Evolutionary conservation across 2,113 vertebrate genomes (phyloP).

Genomic region (Crotalus helleri): DNA sequence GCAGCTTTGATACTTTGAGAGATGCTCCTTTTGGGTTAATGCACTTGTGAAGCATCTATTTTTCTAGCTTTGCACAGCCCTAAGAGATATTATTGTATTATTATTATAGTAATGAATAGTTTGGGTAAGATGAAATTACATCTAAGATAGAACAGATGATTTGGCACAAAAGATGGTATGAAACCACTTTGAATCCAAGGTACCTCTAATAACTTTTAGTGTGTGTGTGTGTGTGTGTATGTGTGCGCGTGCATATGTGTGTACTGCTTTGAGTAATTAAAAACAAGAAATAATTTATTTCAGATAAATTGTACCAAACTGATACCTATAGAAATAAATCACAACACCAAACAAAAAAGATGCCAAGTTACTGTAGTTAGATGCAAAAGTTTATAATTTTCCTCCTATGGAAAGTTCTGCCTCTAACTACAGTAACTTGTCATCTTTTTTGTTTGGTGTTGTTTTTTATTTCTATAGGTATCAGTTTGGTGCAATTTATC

Average conservation of each 20-base stretch:
- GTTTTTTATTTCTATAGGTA: background rate
- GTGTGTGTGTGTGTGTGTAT: background rate
- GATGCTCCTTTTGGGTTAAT: background rate
- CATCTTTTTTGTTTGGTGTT: background rate
- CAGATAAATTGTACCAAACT: background rate
- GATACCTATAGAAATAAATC: background rate
- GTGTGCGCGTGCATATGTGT: background rate
- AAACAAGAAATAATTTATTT: background rate
- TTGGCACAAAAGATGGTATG: background rate
- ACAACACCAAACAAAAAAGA: background rate
- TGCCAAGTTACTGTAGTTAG: background rate
- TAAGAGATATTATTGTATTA: background rate
- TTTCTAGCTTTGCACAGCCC: background rate
- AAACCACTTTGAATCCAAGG: background rate
- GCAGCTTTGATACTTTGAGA: background rate
- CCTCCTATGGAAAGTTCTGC: background rate
- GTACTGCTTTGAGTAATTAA: background rate
- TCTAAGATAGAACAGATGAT: background rate
- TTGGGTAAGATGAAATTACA: background rate
- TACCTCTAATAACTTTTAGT: background rate
- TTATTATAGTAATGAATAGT: background rate
- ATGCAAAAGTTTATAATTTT: background rate
- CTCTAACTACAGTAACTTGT: background rate
- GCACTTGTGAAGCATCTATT: background rate
- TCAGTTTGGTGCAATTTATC: background rate